Conservation (phyloP, 2,888 invertebrate species). For the Microctonus hyperodae region DNA sequence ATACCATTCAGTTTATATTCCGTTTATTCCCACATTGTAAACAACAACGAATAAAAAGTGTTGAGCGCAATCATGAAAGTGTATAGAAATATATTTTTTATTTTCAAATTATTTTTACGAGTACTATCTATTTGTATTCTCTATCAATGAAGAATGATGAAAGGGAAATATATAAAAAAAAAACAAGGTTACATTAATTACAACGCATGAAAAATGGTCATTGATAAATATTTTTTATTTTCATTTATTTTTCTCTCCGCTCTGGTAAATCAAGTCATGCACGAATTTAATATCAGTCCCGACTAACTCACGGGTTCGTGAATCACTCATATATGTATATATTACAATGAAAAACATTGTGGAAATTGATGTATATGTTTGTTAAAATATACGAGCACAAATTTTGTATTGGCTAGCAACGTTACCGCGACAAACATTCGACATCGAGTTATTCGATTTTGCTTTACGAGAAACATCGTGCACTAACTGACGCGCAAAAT, state of each 20-base stretch:
- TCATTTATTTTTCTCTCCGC: not conserved
- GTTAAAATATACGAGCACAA: slow-evolving; percentile 29
- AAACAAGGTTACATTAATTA: not conserved
- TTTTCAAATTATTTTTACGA: not conserved
- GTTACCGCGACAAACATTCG: slow-evolving; percentile 31
- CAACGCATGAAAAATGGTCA: not conserved
- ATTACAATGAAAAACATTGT: slow-evolving; percentile 13
- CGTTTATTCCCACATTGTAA: not conserved
- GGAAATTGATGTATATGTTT: slow-evolving; percentile 26
- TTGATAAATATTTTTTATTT: not conserved
- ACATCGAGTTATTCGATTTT: slow-evolving; percentile 32
- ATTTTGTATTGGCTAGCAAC: slow-evolving; percentile 26
- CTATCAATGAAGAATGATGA: not conserved
- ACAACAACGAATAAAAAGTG: not conserved
- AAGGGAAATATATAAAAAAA: not conserved
- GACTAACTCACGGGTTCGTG: slow-evolving; percentile 7
- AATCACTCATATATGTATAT: slow-evolving; percentile 20
- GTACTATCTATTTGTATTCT: not conserved
- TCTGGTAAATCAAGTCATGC: slow-evolving; percentile 28
- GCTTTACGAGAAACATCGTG: slow-evolving; percentile 31
- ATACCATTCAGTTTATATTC: not conserved
- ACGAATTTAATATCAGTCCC: slow-evolving; percentile 30
- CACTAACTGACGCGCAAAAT: slow-evolving; percentile 33
- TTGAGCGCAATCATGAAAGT: not conserved
- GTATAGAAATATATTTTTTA: too few species aligned